Conservation (phyloP, 2,113 vertebrate genomes). For the Abramis brama region DNA sequence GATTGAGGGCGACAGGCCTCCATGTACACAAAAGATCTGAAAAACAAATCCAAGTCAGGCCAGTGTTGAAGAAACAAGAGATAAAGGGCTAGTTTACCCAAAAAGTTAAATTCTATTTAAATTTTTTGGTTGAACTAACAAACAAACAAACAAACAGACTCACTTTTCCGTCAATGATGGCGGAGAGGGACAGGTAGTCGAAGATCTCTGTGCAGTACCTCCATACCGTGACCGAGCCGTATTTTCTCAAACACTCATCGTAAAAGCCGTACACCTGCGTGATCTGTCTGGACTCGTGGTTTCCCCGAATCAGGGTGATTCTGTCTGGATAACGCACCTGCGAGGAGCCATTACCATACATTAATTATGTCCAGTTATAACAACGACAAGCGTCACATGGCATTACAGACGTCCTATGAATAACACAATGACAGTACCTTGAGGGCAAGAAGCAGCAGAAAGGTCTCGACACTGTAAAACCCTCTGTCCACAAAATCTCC, state of each 20-base stretch:
- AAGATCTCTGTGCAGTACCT: conserved; percentile 97
- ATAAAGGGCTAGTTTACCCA: background rate
- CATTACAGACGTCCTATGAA: background rate
- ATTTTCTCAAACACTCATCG: conserved; percentile 93
- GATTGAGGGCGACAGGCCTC: conserved; percentile 92
- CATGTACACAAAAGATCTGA: conserved; percentile 88
- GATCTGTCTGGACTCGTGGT: conserved; percentile 94
- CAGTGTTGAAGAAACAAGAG: no score
- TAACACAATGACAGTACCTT: conserved; percentile 75
- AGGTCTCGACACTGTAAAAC: conserved; percentile 95
- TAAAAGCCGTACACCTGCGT: conserved; percentile 96
- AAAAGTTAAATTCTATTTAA: background rate
- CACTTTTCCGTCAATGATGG: conserved; percentile 96
- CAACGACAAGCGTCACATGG: background rate
- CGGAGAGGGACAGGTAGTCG: conserved; percentile 94
- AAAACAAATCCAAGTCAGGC: background rate
- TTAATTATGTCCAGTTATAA: background rate
- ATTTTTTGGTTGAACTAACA: background rate
- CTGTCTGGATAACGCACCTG: conserved; percentile 95
- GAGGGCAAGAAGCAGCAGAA: conserved; percentile 88
- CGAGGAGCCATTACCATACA: background rate
- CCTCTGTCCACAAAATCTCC: conserved; percentile 95
- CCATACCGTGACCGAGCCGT: conserved; percentile 95
- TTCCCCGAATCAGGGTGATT: conserved; percentile 92
- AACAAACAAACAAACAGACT: conserved; percentile 22